Base-by-base conservation (phyloP, 2,113 vertebrate genomes). In the Rhizomys pruinosus region DNA sequence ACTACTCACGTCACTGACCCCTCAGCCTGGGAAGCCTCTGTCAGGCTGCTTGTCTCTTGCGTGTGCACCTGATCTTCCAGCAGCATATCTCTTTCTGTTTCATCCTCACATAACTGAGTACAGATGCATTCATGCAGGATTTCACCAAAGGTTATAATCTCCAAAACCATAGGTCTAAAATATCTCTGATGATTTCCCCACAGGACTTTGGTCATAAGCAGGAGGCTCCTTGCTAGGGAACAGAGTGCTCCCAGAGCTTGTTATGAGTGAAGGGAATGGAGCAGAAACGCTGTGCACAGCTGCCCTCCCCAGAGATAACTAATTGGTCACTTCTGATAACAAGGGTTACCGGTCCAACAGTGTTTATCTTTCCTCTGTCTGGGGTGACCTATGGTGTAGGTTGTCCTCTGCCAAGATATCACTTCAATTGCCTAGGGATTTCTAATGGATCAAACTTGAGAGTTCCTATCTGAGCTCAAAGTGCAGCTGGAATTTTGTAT, bases 241-340 rank as follows among this genome's bases (percentile, higher is more conserved):
- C 23, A 57, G 32, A 13, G 11, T 11, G 5, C 5, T 37, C 29
- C 66, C 61, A 84, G 61, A 80, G 22, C 61, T 90, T 64, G 52
- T 80, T 92, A 95, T 37, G 5, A 72, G 72, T 27, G 15, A 6
- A 57, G 80, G 12, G 68, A n/a, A 17, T 17, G 76, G 19, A 8
- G 59, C 37, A 79, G 29, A 66, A 80, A 74, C 42, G 20, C 25
- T 42, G 39, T 10, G 23, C 15, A n/a, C 29, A 11, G 3, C 12
- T 82, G 7, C 22, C 39, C 39, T 52, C 68, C 59, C 42, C 23
- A 63, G 71, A 89, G 57, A 8, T 0, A 27, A 19, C 12, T 76
- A 90, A 92, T 61, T 90, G 71, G 52, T 72, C 82, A 88, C 52
- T 59, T 78, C 27, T 90, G 44, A 87, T 47, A 90, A 25, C 32